phyloP scores from a whole-genome alignment of 2,797 vertebrate genomes.

The Philypnodon macrostomus region DNA sequence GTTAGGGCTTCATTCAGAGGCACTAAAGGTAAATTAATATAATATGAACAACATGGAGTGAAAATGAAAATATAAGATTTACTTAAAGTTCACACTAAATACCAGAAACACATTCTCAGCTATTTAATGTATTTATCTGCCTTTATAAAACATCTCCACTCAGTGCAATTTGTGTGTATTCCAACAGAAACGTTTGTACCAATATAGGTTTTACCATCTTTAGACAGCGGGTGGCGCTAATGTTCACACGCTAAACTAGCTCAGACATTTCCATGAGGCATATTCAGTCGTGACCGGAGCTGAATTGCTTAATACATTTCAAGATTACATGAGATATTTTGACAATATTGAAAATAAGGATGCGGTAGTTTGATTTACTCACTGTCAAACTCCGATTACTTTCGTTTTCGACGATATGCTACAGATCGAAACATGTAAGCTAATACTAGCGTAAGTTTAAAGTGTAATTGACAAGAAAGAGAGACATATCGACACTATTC shows the following conservation, averaged over 20 bases:
- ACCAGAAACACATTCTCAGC: too few species aligned
- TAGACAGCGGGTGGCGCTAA: constrained; percentile 15
- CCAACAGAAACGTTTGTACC: not conserved
- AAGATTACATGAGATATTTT: too few species aligned
- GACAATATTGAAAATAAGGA: not conserved
- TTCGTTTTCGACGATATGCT: not conserved
- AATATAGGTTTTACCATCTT: too few species aligned
- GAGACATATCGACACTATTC: too few species aligned
- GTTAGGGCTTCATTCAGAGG: constrained; percentile 75
- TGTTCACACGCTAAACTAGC: not conserved
- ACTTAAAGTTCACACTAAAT: too few species aligned
- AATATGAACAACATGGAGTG: constrained; percentile 8
- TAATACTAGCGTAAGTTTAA: not conserved
- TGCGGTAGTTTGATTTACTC: not conserved
- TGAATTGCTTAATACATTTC: not conserved
- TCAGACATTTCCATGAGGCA: not conserved
- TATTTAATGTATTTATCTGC: too few species aligned
- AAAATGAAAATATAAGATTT: too few species aligned
- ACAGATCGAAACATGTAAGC: not conserved
- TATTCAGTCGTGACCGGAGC: not conserved
- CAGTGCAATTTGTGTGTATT: too few species aligned
- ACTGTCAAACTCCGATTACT: not conserved
- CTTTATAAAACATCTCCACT: too few species aligned
- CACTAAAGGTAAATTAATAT: constrained; percentile 30
- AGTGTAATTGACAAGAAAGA: not conserved